Percentiles rank a stretch among this genome's conserved stretches.
phyloP scores from a whole-genome alignment of 2,797 vertebrate species.

The Coranthus polyacanthus region DNA sequence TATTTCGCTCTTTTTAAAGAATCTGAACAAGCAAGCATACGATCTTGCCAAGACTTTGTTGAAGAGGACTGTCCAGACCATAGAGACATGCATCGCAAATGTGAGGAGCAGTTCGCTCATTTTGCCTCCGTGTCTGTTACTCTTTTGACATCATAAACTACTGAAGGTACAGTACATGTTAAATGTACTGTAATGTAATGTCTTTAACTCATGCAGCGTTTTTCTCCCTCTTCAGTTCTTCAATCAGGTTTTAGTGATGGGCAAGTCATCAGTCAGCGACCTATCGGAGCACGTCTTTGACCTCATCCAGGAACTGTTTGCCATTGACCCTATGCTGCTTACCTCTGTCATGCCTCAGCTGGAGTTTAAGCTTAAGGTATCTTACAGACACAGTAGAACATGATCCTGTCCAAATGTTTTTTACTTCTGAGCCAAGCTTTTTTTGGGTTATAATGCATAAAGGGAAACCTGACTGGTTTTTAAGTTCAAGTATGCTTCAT shows the following conservation, averaged over 20 bases:
- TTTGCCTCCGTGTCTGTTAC: background rate
- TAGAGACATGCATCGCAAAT: constrained; percentile 98
- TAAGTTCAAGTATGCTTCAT: no score
- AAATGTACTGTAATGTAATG: background rate
- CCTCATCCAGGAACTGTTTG: constrained; percentile 98
- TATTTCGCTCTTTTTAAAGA: constrained; percentile 82
- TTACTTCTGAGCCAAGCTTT: no score
- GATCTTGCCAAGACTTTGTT: constrained; percentile 97
- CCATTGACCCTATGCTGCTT: constrained; percentile 96
- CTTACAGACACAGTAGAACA: constrained; percentile 10
- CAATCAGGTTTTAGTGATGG: constrained; percentile 99
- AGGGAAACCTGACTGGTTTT: no score
- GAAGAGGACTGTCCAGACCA: constrained; percentile 98
- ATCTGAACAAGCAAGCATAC: constrained; percentile 98
- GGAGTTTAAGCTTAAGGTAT: constrained; percentile 98
- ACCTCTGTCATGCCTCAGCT: constrained; percentile 98
- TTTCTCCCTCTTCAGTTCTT: constrained; percentile 89
- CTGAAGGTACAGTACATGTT: background rate
- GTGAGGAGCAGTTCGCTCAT: constrained; percentile 87
- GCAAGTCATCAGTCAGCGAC: constrained; percentile 98
- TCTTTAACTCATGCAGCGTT: background rate
- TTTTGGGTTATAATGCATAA: no score
- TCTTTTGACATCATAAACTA: background rate
- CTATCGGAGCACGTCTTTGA: constrained; percentile 99
- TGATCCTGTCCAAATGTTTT: background rate